These are phyloP conservation scores for Neuroterus valhalla DNA, from an alignment of 1,140 invertebrate species.

Conservation along the genomic window DNA sequence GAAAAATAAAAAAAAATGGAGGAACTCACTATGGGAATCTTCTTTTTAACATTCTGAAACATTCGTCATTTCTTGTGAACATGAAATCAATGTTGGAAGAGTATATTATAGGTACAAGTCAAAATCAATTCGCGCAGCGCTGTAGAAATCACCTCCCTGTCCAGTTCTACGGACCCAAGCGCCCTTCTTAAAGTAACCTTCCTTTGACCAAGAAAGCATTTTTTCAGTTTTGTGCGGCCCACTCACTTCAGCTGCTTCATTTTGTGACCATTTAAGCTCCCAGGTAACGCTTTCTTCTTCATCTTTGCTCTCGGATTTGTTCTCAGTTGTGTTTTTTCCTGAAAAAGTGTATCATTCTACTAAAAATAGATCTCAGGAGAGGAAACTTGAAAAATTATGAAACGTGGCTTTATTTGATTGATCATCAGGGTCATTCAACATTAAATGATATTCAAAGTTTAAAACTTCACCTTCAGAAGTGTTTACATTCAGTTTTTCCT, in stretches of 20 bases:
- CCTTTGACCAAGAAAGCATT: constrained; percentile 91
- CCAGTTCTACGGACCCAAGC: constrained; percentile 90
- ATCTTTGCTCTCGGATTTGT: constrained; percentile 50
- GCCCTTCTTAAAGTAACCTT: constrained; percentile 90
- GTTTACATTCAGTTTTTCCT: constrained; percentile 75
- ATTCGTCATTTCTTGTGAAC: neutral
- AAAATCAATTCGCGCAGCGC: constrained; percentile 93
- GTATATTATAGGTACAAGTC: constrained; percentile 82
- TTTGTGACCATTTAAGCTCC: constrained; percentile 94
- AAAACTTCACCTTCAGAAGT: constrained; percentile 37
- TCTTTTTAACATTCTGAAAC: neutral
- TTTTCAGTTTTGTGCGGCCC: constrained; percentile 90
- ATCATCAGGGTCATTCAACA: no score
- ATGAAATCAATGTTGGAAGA: constrained; percentile 10
- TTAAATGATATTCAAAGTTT: constrained; percentile 7
- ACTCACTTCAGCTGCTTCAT: constrained; percentile 84
- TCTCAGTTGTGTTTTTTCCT: constrained; percentile 36
- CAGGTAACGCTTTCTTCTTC: constrained; percentile 81
- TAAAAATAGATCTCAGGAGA: constrained; percentile 18
- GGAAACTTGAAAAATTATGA: no score
- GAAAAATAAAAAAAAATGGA: no score
- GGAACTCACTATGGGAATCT: neutral
- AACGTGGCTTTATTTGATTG: no score
- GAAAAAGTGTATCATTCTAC: neutral
- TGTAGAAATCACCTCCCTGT: constrained; percentile 87